These are phyloP conservation scores for Lycophotia porphyrea DNA, from an alignment of 2,888 invertebrate genomes.

Conservation along the genomic window DNA sequence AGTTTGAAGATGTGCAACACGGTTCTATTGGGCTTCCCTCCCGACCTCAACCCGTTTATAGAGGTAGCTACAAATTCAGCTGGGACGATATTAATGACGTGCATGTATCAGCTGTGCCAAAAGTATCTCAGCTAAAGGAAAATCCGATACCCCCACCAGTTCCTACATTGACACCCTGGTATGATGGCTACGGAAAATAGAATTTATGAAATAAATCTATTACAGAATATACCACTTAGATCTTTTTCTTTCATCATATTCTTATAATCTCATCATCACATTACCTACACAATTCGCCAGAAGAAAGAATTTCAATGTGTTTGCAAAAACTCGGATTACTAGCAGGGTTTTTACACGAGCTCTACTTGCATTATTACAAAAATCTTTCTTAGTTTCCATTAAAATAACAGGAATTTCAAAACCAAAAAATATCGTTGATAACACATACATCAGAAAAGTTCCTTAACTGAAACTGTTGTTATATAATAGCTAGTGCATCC, in stretches of 20 bases:
- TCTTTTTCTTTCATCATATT: not conserved
- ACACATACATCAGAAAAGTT: not conserved
- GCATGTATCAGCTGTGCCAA: conserved; percentile 22
- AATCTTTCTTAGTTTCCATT: not conserved
- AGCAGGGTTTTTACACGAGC: not conserved
- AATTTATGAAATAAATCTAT: conserved; percentile 9
- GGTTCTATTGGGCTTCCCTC: not conserved
- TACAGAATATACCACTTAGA: not conserved
- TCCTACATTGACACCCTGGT: conserved; percentile 78
- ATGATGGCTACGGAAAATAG: conserved; percentile 76
- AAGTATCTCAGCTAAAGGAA: conserved; percentile 24
- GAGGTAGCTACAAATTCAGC: conserved; percentile 73
- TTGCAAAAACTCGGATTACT: not conserved
- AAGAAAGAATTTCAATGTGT: not conserved
- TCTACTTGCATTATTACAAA: not conserved
- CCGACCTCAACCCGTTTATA: conserved; percentile 38
- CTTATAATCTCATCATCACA: not conserved
- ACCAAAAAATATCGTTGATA: not conserved
- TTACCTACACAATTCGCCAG: not conserved
- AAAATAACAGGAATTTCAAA: not conserved
- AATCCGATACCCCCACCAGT: conserved; percentile 69
- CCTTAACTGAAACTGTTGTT: not conserved
- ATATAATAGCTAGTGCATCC: not conserved
- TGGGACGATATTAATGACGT: conserved; percentile 62
- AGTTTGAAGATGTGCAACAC: conserved; percentile 5